Evolutionary conservation across 1,140 invertebrate species (phyloP).

Genomic region (Euura lappo): DNA sequence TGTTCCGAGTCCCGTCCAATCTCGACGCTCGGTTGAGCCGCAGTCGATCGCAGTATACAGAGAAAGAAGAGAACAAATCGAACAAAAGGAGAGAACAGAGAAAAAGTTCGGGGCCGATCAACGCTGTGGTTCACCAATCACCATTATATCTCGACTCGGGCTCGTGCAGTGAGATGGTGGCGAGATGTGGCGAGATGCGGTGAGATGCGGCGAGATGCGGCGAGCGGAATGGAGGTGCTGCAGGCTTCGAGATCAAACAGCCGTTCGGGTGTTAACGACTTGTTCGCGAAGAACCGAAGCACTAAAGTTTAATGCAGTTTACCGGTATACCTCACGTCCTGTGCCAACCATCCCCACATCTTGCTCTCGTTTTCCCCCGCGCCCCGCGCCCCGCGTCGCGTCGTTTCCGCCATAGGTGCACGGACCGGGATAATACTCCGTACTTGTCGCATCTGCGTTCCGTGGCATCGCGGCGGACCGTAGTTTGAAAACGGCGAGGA

Average conservation of each 20-base stretch:
- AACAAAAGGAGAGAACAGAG: not conserved
- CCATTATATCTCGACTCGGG: not conserved
- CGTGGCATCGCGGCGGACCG: not conserved
- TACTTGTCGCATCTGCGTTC: not conserved
- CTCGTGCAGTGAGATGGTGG: slow-evolving; percentile 19
- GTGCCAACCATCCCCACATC: not conserved
- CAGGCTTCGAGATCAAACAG: slow-evolving; percentile 35
- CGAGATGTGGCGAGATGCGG: slow-evolving; percentile 7
- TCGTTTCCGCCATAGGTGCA: not conserved
- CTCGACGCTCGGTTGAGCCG: too few relatives aligned
- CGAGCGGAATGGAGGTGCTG: slow-evolving; percentile 27
- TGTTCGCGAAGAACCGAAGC: slow-evolving; percentile 4
- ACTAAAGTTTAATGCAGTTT: slow-evolving; percentile 16
- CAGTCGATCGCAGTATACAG: too few relatives aligned
- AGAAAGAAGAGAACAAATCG: not conserved
- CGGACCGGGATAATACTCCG: not conserved
- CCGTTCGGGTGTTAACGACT: slow-evolving; percentile 40
- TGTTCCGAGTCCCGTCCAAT: too few relatives aligned
- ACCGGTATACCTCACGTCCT: not conserved
- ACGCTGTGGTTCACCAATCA: not conserved
- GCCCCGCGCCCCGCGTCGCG: not conserved
- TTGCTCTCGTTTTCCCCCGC: not conserved
- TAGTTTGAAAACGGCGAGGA: too few relatives aligned
- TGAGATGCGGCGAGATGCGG: not conserved
- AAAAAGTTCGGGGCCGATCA: too few relatives aligned